A percentile compares a stretch with the other conserved stretches of the same genome.
Evolutionary conservation across 1,140 invertebrate species (phyloP).

Genomic region (Conus ventricosus): DNA sequence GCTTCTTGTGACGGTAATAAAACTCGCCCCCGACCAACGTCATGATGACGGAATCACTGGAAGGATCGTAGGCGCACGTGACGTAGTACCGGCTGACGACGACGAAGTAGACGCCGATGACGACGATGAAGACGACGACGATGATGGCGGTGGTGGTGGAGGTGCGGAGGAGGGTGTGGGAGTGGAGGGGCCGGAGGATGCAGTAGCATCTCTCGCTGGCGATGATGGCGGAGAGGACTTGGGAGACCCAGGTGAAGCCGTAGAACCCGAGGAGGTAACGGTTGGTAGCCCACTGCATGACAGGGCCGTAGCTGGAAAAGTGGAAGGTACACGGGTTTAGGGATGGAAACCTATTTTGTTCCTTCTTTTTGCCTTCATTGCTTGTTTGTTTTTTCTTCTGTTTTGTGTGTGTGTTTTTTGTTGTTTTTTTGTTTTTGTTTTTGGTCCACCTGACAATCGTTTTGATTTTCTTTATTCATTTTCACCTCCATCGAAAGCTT

Average conservation of each 20-base stretch:
- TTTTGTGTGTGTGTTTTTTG: too few species aligned
- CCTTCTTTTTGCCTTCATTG: background rate
- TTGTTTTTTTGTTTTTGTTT: too few species aligned
- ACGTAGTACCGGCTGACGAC: background rate
- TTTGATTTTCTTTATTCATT: too few species aligned
- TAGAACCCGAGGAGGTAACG: conserved; percentile 5
- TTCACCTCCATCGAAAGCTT: too few species aligned
- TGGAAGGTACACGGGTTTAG: background rate
- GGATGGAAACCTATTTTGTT: background rate
- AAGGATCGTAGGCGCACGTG: background rate
- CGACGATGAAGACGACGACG: background rate
- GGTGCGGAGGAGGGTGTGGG: conserved; percentile 14
- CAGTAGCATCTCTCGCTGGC: conserved; percentile 28
- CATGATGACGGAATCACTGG: background rate
- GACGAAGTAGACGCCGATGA: conserved; percentile 11
- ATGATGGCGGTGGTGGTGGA: conserved; percentile 14
- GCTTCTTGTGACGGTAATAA: background rate
- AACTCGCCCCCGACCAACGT: background rate
- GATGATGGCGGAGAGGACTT: conserved; percentile 18
- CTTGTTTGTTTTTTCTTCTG: background rate
- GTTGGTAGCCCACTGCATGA: background rate
- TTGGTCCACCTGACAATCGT: too few species aligned
- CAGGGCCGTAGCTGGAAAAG: conserved; percentile 11
- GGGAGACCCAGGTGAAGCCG: conserved; percentile 11
- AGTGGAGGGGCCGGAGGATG: conserved; percentile 18